A percentile compares a stretch with the other conserved stretches of the same genome.
Conservation (phyloP, 1,140 invertebrate species). For the Anastrepha obliqua region DNA sequence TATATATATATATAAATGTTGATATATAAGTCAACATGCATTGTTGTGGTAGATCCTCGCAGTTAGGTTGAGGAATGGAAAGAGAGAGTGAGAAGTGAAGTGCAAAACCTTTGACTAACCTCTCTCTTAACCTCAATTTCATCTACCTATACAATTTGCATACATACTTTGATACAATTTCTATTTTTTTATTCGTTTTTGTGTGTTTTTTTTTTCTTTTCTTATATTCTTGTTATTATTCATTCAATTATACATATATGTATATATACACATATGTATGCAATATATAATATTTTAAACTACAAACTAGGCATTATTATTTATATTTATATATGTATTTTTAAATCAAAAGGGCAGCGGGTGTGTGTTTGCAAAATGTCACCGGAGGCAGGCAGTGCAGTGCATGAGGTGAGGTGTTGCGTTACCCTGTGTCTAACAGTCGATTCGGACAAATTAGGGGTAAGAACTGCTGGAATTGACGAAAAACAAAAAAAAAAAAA, state of each 20-base stretch:
- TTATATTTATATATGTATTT: constrained; percentile 6
- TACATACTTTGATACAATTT: constrained; percentile 6
- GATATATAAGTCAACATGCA: constrained; percentile 39
- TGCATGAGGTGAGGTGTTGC: not conserved
- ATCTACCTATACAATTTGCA: not conserved
- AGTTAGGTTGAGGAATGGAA: not conserved
- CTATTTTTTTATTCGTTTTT: not conserved
- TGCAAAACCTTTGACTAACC: not conserved
- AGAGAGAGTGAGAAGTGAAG: not conserved
- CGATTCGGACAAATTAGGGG: no score
- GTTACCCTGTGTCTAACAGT: not conserved
- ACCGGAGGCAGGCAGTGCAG: not conserved
- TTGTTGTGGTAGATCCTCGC: not conserved
- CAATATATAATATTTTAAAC: constrained; percentile 37
- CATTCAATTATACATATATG: not conserved
- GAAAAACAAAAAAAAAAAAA: no score
- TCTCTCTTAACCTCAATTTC: not conserved
- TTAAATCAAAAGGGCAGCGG: not conserved
- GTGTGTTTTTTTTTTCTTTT: not conserved
- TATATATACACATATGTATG: not conserved
- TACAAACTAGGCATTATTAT: constrained; percentile 38
- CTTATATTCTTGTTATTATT: constrained; percentile 23
- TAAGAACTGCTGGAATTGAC: no score
- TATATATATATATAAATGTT: not conserved
- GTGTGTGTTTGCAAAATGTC: not conserved